phyloP scores from a whole-genome alignment of 1,140 invertebrate genomes.

The Drosophila bocki region DNA sequence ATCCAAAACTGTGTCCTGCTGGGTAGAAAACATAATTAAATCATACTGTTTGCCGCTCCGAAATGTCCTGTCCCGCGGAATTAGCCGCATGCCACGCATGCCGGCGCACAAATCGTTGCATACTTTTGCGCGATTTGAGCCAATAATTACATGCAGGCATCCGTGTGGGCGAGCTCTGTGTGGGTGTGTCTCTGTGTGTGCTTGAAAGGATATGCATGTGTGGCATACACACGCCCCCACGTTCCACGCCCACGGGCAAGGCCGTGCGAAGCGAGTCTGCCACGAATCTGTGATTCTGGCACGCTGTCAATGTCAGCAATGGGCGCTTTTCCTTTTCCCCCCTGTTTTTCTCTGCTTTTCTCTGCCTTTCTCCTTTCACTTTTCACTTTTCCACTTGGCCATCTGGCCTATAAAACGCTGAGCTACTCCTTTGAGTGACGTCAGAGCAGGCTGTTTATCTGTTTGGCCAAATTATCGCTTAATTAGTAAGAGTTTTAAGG shows the following conservation, averaged over 20 bases:
- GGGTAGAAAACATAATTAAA: slow-evolving; percentile 31
- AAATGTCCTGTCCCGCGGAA: not conserved
- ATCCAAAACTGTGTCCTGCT: not conserved
- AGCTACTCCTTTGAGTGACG: slow-evolving; percentile 11
- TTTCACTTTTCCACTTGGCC: slow-evolving; percentile 1
- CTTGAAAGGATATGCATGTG: slow-evolving; percentile 12
- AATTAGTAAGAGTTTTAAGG: not conserved
- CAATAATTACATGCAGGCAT: slow-evolving; percentile 69
- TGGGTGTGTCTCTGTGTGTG: not conserved
- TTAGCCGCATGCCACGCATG: slow-evolving; percentile 19
- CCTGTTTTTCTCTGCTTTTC: no score
- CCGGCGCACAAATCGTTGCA: slow-evolving; percentile 36
- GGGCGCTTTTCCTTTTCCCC: not conserved
- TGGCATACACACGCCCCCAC: not conserved
- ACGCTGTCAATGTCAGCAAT: slow-evolving; percentile 3
- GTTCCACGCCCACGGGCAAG: slow-evolving; percentile 5
- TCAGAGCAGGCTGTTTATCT: slow-evolving; percentile 1
- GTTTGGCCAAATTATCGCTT: slow-evolving; percentile 1
- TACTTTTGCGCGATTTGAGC: slow-evolving; percentile 71
- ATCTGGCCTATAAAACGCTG: not conserved
- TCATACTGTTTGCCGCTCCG: slow-evolving; percentile 5
- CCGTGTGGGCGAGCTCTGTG: slow-evolving; percentile 4
- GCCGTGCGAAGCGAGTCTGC: not conserved
- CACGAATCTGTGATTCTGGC: slow-evolving; percentile 8
- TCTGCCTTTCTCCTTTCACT: not conserved